Evolutionary conservation across 2,888 invertebrate species (phyloP).

Genomic region (Galeruca laticollis): DNA sequence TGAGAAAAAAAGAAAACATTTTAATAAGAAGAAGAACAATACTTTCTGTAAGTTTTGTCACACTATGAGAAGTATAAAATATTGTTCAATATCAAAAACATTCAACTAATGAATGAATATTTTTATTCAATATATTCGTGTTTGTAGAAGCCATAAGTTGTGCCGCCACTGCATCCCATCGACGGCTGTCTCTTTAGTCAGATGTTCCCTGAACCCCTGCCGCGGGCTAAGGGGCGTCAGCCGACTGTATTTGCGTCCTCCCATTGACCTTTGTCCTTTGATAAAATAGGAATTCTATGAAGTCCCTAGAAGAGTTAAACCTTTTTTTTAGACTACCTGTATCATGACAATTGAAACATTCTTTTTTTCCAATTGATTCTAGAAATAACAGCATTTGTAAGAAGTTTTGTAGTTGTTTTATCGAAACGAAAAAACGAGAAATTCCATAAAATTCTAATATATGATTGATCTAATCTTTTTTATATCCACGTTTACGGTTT

Average conservation of each 20-base stretch:
- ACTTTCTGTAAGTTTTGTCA: no score
- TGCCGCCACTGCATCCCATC: constrained; percentile 46
- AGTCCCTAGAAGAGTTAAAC: neutral
- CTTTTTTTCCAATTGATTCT: neutral
- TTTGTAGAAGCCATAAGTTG: no score
- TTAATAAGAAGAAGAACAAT: no score
- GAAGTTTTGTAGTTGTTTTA: no score
- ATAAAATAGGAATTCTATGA: constrained; percentile 3
- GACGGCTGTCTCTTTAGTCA: constrained; percentile 46
- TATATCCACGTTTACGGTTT: no score
- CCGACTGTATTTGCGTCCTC: constrained; percentile 59
- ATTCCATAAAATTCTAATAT: neutral
- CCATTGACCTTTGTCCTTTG: constrained; percentile 60
- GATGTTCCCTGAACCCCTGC: constrained; percentile 44
- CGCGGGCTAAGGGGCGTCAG: constrained; percentile 62
- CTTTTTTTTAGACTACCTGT: neutral
- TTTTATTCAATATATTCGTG: no score
- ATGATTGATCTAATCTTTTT: no score
- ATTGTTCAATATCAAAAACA: no score
- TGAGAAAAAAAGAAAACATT: no score
- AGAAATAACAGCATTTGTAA: neutral
- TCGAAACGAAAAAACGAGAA: neutral
- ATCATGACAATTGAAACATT: neutral
- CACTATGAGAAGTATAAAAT: no score
- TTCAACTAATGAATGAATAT: no score